These are phyloP conservation scores for Antheraea mylitta DNA, from an alignment of 1,140 invertebrate species.

Conservation along the genomic window DNA sequence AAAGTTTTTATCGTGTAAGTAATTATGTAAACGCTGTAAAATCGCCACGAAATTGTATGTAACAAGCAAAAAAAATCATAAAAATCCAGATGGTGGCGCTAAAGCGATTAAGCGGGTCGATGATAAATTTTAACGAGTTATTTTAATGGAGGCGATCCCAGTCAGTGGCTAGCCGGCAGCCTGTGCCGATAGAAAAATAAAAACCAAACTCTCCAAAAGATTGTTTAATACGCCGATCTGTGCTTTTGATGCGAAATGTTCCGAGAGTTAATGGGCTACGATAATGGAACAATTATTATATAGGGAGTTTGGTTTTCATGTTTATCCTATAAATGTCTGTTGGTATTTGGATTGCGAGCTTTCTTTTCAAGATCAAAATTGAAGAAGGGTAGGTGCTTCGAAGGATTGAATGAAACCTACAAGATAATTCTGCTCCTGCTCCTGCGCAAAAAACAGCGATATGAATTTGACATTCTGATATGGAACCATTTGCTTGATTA, in stretches of 20 bases:
- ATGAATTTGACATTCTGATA: conserved; percentile 76
- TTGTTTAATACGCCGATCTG: conserved; percentile 47
- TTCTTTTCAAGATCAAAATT: too few species aligned
- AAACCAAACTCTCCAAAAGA: conserved; percentile 60
- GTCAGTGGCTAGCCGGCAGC: conserved; percentile 70
- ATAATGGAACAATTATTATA: conserved; percentile 4
- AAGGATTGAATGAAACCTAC: not conserved
- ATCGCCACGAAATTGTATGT: conserved; percentile 72
- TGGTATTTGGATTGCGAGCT: not conserved
- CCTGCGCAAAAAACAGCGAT: conserved; percentile 65
- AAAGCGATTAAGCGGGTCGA: conserved; percentile 78
- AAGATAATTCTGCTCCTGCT: conserved; percentile 22
- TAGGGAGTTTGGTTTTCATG: not conserved
- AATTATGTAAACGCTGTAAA: conserved; percentile 71
- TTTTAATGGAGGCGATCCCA: conserved; percentile 77
- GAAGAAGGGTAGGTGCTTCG: not conserved
- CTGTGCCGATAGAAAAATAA: conserved; percentile 75
- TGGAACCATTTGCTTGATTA: conserved; percentile 77
- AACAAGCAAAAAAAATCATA: conserved; percentile 74
- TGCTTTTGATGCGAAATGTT: conserved; percentile 25
- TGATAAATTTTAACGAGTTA: conserved; percentile 79
- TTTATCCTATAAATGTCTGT: not conserved
- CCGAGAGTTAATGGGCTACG: conserved; percentile 2
- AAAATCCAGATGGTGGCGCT: conserved; percentile 76
- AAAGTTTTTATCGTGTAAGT: conserved; percentile 51